These are phyloP conservation scores for Syngnathus acus DNA, from an alignment of 2,797 vertebrate species.

Conservation along the genomic window DNA sequence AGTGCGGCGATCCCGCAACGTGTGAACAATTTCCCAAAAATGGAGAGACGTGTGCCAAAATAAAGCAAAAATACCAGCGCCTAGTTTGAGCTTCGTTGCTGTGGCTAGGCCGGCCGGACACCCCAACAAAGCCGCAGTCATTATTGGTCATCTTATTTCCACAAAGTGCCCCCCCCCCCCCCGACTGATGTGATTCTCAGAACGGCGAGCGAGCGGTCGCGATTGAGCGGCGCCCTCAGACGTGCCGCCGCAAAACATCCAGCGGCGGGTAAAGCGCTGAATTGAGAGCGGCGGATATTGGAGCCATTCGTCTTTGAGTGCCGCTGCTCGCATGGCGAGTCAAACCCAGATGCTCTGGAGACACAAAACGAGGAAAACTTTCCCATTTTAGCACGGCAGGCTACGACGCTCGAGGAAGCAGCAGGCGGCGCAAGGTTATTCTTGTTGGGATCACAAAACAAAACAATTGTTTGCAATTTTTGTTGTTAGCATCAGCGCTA, in stretches of 20 bases:
- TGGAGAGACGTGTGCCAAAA: too few relatives aligned
- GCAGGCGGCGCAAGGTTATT: not conserved
- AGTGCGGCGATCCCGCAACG: not conserved
- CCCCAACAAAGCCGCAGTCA: too few relatives aligned
- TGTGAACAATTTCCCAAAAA: too few relatives aligned
- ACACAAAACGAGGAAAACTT: not conserved
- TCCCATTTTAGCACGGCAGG: not conserved
- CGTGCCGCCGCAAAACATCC: not conserved
- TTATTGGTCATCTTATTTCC: not conserved
- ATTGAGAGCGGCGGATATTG: constrained; percentile 1
- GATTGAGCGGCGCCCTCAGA: not conserved
- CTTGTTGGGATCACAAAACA: too few relatives aligned
- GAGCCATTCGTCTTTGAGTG: constrained; percentile 2
- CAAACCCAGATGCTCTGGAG: not conserved
- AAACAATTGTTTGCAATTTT: too few relatives aligned
- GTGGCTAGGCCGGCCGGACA: not conserved
- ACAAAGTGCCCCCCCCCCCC: not conserved
- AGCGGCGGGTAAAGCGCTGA: not conserved
- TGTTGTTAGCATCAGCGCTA: too few relatives aligned
- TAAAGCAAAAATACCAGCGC: not conserved
- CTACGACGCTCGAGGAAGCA: not conserved
- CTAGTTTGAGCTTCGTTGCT: not conserved
- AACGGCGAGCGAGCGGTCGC: not conserved
- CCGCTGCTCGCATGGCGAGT: too few relatives aligned
- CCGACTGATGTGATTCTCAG: constrained; percentile 1